Evolutionary conservation across 2,888 invertebrate species (phyloP).

Genomic region (Liposcelis brunnea): DNA sequence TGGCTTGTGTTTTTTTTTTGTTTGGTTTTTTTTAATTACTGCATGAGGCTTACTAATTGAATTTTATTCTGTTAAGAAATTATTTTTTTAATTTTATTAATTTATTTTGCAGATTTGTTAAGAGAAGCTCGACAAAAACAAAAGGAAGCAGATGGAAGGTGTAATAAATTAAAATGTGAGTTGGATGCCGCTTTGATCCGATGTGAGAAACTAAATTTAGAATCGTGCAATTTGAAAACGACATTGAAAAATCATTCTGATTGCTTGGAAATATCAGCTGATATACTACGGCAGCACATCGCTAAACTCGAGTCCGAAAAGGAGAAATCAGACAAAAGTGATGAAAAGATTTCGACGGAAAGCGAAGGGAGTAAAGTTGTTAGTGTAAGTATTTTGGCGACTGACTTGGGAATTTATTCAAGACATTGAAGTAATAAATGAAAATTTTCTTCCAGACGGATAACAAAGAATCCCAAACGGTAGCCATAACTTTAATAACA

Average conservation of each 20-base stretch:
- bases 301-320: background rate
- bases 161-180: slow-evolving; percentile 3
- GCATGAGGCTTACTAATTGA: too few species aligned
- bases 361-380: background rate
- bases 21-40: too few species aligned
- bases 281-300: background rate
- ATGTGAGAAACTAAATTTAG: background rate
- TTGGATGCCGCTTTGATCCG: background rate
- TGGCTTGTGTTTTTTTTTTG: too few species aligned
- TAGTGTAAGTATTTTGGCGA: background rate
- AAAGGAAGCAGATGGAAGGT: background rate
- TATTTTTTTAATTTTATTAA: too few species aligned
- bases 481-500: too few species aligned
- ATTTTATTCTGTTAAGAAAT: too few species aligned
- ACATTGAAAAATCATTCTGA: background rate
- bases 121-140: background rate
- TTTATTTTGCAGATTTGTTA: too few species aligned
- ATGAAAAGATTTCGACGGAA: background rate
- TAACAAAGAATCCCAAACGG: background rate
- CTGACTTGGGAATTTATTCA: background rate
- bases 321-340: background rate
- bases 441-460: background rate
- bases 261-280: background rate
- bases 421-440: background rate
- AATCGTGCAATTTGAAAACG: background rate